Conservation (phyloP, 2,113 vertebrate species). For the Maccullochella peelii region DNA sequence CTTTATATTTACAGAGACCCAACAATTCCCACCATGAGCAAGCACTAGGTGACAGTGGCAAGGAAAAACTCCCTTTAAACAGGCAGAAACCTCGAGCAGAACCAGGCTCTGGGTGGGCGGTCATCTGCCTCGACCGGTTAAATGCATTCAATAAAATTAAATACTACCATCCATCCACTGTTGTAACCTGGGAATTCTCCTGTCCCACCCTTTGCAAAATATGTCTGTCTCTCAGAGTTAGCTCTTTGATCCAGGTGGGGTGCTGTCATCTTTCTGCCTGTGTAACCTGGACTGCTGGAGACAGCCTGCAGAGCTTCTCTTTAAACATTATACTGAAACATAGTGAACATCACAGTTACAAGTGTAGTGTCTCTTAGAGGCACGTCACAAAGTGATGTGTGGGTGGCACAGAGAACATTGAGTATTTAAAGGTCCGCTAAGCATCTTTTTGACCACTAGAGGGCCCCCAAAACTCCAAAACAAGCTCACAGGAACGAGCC, state of each 20-base stretch:
- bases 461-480: neutral
- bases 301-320: slow-evolving; percentile 17
- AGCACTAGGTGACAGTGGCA: too few relatives aligned
- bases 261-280: slow-evolving; percentile 22
- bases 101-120: too few relatives aligned
- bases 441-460: neutral
- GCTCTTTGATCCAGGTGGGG: slow-evolving; percentile 37
- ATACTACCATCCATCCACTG: neutral
- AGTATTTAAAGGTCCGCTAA: neutral
- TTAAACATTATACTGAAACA: slow-evolving; percentile 24
- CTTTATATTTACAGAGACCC: too few relatives aligned
- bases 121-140: too few relatives aligned
- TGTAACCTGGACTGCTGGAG: slow-evolving; percentile 35
- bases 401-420: neutral
- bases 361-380: neutral
- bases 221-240: slow-evolving; percentile 7
- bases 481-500: neutral
- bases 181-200: neutral
- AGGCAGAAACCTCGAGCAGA: too few relatives aligned
- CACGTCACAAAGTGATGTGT: neutral
- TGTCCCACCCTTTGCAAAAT: neutral
- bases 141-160: neutral
- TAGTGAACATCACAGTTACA: slow-evolving; percentile 13
- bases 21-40: too few relatives aligned
- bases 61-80: too few relatives aligned